phyloP scores from a whole-genome alignment of 2,113 vertebrate species.

The Myotis brandtii region DNA sequence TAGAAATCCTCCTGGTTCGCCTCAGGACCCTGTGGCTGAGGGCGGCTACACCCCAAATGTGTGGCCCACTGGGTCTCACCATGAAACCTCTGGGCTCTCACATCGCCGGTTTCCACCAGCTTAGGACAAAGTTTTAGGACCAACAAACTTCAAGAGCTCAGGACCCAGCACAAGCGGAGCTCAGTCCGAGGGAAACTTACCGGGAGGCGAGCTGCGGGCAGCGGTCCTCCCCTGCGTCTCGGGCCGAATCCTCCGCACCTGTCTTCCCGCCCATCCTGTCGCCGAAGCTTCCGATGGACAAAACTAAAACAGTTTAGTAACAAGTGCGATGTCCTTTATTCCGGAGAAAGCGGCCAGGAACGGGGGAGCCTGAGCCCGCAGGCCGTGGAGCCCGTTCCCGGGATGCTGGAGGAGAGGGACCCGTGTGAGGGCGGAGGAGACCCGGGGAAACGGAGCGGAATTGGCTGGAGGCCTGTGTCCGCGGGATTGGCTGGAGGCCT shows the following conservation, averaged over 20 bases:
- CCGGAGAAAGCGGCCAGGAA: not conserved
- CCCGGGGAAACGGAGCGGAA: not conserved
- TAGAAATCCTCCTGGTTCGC: not conserved
- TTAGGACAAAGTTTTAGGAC: not conserved
- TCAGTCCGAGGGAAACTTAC: not conserved
- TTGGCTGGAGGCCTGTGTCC: too few species aligned
- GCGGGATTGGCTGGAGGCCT: too few species aligned
- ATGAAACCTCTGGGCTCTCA: not conserved
- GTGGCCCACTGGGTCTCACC: not conserved
- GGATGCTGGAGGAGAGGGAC: not conserved
- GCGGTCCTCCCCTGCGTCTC: not conserved
- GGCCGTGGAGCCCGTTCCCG: not conserved
- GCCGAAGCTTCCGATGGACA: not conserved
- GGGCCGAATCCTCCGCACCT: not conserved
- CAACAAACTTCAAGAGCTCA: not conserved
- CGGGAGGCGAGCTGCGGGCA: fast-evolving
- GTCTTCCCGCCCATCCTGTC: not conserved
- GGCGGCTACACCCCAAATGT: not conserved
- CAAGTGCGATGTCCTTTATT: too few species aligned
- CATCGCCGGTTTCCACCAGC: too few species aligned
- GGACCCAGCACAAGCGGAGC: not conserved
- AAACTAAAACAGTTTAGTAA: not conserved
- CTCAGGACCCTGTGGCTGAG: not conserved
- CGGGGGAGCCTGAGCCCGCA: not conserved
- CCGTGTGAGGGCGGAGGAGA: not conserved